Evolutionary conservation across 1,140 invertebrate species (phyloP).

Genomic region (Plodia interpunctella): DNA sequence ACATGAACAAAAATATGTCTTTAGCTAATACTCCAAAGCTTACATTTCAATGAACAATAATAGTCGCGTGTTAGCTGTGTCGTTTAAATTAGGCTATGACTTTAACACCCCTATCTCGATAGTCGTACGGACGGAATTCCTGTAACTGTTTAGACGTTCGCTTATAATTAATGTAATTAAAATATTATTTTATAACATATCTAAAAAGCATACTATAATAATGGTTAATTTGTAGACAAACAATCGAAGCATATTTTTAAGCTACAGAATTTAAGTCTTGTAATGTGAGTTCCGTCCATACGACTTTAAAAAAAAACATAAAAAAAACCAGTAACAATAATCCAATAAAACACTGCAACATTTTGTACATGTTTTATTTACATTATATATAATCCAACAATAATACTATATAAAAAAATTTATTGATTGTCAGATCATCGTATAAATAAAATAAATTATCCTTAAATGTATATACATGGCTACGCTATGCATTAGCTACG

Average conservation of each 20-base stretch:
- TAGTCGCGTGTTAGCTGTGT: too few species aligned
- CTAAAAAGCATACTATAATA: too few species aligned
- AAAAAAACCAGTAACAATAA: constrained; percentile 16
- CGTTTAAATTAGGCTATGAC: too few species aligned
- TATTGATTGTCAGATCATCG: constrained; percentile 34
- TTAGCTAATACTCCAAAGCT: too few species aligned
- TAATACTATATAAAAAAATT: constrained; percentile 19
- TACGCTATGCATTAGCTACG: not conserved
- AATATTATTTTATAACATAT: not conserved
- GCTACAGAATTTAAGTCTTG: not conserved
- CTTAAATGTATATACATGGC: too few species aligned
- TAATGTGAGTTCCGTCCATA: not conserved
- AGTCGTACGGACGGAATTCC: constrained; percentile 4
- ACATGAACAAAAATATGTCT: too few species aligned
- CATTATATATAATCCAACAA: constrained; percentile 21
- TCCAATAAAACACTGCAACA: constrained; percentile 16
- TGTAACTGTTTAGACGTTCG: not conserved
- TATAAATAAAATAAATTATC: constrained; percentile 55
- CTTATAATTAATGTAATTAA: too few species aligned
- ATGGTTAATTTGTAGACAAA: too few species aligned
- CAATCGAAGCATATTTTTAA: not conserved
- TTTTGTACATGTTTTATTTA: constrained; percentile 29
- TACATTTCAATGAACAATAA: too few species aligned
- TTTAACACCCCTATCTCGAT: not conserved
- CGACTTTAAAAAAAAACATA: constrained; percentile 1